Evolutionary conservation across 2,797 vertebrate species (phyloP).

Genomic region (Apogon hyalosoma): DNA sequence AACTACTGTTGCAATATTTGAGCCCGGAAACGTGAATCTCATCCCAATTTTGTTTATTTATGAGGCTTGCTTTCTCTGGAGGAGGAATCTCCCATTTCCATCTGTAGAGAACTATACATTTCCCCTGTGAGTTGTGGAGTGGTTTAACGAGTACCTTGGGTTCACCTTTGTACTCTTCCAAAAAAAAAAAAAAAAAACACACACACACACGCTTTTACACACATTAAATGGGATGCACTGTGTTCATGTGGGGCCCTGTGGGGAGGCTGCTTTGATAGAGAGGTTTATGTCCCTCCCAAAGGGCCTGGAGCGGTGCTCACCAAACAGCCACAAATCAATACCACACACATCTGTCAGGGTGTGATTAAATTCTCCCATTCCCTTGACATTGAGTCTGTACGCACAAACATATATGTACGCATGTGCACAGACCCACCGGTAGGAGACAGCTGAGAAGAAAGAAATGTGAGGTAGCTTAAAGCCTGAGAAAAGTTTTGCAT

Average conservation of each 20-base stretch:
- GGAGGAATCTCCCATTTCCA: conserved; percentile 37
- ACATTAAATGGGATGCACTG: conserved; percentile 17
- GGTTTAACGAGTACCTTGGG: conserved; percentile 44
- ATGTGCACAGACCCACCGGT: conserved; percentile 20
- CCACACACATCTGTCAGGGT: conserved; percentile 66
- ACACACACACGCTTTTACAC: conserved; percentile 17
- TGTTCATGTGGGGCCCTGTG: conserved; percentile 24
- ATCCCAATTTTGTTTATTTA: conserved; percentile 52
- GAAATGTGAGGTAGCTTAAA: conserved; percentile 47
- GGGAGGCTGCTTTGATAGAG: conserved; percentile 69
- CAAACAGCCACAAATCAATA: conserved; percentile 76
- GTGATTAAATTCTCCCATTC: conserved; percentile 71
- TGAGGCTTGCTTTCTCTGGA: conserved; percentile 23
- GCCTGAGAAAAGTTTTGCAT: conserved; percentile 46
- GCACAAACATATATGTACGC: conserved; percentile 27
- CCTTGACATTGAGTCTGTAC: conserved; percentile 30
- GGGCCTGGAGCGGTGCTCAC: conserved; percentile 53
- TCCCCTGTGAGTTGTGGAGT: conserved; percentile 39
- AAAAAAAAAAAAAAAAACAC: neutral
- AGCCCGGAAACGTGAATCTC: conserved; percentile 29
- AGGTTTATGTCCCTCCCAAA: conserved; percentile 60
- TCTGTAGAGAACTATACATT: conserved; percentile 34
- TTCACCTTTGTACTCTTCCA: conserved; percentile 46
- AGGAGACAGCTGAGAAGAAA: conserved; percentile 26
- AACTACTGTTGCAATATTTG: conserved; percentile 21